Conservation (phyloP, 2,888 invertebrate species). For the Sphaerophoria taeniata region DNA sequence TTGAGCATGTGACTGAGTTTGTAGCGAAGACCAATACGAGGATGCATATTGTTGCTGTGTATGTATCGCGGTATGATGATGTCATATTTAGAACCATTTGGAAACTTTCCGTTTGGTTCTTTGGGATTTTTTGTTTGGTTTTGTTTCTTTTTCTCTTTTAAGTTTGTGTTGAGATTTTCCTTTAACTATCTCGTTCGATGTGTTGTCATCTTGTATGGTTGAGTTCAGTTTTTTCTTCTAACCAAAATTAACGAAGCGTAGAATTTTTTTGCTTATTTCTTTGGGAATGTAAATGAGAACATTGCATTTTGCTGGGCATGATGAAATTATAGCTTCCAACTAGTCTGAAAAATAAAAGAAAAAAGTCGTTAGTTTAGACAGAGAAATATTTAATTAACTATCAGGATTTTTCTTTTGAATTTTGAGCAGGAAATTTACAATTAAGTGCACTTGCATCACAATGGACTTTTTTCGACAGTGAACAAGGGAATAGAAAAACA, state of each 20-base stretch:
- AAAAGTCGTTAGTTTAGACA: no score
- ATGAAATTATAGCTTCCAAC: no score
- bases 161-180: background rate
- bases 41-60: constrained; percentile 68
- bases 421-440: no score
- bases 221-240: background rate
- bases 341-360: no score
- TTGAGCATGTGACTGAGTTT: constrained; percentile 77
- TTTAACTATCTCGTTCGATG: constrained; percentile 11
- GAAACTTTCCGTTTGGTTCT: constrained; percentile 1
- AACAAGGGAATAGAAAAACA: no score
- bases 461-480: no score
- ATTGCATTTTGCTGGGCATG: no score
- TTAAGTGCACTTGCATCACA: no score
- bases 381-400: no score
- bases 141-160: background rate
- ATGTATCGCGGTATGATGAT: constrained; percentile 58
- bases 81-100: constrained; percentile 60
- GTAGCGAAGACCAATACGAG: constrained; percentile 65
- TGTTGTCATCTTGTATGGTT: constrained; percentile 7
- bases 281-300: no score
- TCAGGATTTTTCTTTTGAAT: no score
- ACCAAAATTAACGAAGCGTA: background rate
- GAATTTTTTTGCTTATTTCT: no score
- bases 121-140: background rate